These are phyloP conservation scores for Andricus curvator DNA, from an alignment of 2,888 invertebrate genomes.

Conservation along the genomic window DNA sequence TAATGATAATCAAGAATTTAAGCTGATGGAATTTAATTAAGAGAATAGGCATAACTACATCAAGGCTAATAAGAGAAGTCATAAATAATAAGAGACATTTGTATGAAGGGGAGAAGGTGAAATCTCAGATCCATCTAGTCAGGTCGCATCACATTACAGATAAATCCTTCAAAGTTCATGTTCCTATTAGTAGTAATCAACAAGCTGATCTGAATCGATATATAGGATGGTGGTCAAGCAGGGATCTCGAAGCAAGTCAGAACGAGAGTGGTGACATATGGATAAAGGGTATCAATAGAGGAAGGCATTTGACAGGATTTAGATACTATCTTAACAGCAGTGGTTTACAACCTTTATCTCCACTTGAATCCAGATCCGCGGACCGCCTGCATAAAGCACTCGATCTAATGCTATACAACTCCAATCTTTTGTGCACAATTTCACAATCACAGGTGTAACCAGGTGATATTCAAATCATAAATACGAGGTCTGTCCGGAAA, in stretches of 20 bases:
- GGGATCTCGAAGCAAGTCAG: slow-evolving; percentile 45
- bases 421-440: neutral
- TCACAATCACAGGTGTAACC: neutral
- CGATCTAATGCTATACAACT: slow-evolving; percentile 3
- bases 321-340: slow-evolving; percentile 69
- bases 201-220: slow-evolving; percentile 38
- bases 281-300: slow-evolving; percentile 72
- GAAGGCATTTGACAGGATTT: slow-evolving; percentile 72
- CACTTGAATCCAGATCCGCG: slow-evolving; percentile 28
- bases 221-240: slow-evolving; percentile 40
- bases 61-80: slow-evolving; percentile 5
- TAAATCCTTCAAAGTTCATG: slow-evolving; percentile 17
- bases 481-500: neutral
- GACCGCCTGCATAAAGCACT: slow-evolving; percentile 29
- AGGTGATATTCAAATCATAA: neutral
- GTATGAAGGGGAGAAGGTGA: neutral
- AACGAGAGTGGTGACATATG: slow-evolving; percentile 69
- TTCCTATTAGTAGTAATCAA: slow-evolving; percentile 33
- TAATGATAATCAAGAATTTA: neutral
- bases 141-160: slow-evolving; percentile 30
- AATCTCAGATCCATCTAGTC: neutral
- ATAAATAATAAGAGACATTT: slow-evolving; percentile 9
- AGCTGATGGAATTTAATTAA: neutral
- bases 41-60: neutral
- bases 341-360: slow-evolving; percentile 62